A percentile compares a stretch with the other conserved stretches of the same genome.
These are phyloP conservation scores for Pantala flavescens DNA, from an alignment of 1,140 invertebrate species.

Conservation along the genomic window DNA sequence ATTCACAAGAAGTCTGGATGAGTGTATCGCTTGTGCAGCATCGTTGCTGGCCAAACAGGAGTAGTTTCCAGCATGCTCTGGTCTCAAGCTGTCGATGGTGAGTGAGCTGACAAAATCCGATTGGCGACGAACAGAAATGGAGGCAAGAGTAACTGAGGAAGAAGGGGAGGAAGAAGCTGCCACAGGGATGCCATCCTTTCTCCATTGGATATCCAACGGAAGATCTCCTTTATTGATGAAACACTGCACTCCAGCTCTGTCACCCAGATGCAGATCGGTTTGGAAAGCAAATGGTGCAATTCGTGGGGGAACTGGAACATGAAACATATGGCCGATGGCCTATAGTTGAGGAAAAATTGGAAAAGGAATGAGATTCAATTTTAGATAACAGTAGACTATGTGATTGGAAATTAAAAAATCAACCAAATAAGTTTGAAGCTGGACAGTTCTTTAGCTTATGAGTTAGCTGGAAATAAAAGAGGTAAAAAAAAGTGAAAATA, in stretches of 20 bases:
- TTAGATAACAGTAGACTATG: too few relatives aligned
- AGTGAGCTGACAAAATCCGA: slow-evolving; percentile 28
- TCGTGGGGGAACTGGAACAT: slow-evolving; percentile 37
- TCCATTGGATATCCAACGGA: slow-evolving; percentile 41
- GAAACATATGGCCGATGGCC: slow-evolving; percentile 1
- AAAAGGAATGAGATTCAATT: too few relatives aligned
- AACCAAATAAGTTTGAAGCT: too few relatives aligned
- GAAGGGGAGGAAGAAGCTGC: slow-evolving; percentile 12
- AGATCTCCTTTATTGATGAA: slow-evolving; percentile 43
- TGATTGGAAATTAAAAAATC: too few relatives aligned
- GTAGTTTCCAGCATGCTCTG: slow-evolving; percentile 44
- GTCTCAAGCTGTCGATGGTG: slow-evolving; percentile 26
- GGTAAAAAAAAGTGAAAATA: too few relatives aligned
- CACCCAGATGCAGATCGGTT: slow-evolving; percentile 33
- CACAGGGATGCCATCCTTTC: slow-evolving; percentile 33
- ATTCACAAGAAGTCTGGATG: slow-evolving; percentile 40
- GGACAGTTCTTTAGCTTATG: too few relatives aligned
- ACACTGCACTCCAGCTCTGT: slow-evolving; percentile 38
- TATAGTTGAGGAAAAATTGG: too few relatives aligned
- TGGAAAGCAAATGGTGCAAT: slow-evolving; percentile 40
- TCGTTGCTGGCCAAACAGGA: slow-evolving; percentile 43
- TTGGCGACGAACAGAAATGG: slow-evolving; percentile 30
- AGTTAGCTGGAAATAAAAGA: too few relatives aligned
- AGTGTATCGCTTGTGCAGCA: slow-evolving; percentile 37
- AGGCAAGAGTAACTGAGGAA: slow-evolving; percentile 10